Conservation (phyloP, 37 sponge, comb jelly and placozoan species). For the Dysidea cf. avara region DNA sequence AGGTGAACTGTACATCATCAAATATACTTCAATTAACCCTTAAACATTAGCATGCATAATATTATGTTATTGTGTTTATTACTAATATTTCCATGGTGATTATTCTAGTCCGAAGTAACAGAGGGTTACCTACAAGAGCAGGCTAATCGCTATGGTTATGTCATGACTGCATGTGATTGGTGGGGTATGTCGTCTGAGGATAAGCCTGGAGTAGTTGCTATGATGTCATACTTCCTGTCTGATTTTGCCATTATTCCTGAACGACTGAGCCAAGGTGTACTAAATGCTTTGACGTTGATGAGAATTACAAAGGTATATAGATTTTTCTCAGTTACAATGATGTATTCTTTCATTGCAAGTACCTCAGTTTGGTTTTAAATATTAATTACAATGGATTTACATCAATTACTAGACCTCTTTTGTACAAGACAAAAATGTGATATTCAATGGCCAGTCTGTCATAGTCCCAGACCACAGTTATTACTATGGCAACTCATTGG, state of each 20-base stretch:
- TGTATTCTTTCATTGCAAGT: no score
- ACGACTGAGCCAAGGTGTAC: slow-evolving; percentile 68
- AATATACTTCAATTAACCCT: no score
- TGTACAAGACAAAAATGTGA: not conserved
- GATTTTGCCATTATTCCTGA: slow-evolving; percentile 70
- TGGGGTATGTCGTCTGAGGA: slow-evolving; percentile 74
- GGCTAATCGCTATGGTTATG: slow-evolving; percentile 67
- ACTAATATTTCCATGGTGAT: no score
- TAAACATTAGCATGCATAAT: no score
- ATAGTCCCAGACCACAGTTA: slow-evolving; percentile 17
- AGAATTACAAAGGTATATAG: slow-evolving; percentile 60
- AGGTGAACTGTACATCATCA: no score
- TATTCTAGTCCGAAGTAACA: slow-evolving; percentile 56
- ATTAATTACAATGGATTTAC: no score
- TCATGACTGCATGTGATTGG: slow-evolving; percentile 69
- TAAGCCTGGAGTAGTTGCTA: slow-evolving; percentile 34
- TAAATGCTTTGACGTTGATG: slow-evolving; percentile 71
- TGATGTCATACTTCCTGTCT: slow-evolving; percentile 24
- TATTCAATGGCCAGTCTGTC: slow-evolving; percentile 21
- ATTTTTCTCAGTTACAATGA: no score
- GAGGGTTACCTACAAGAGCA: slow-evolving; percentile 56
- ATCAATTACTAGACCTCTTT: no score
- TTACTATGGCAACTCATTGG: slow-evolving; percentile 84
- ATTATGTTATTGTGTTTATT: no score
- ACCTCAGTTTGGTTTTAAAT: no score